Percentiles rank a stretch among this genome's conserved stretches.
Evolutionary conservation across 2,797 vertebrate species (phyloP).

Genomic region (Arctocebus calabarensis): DNA sequence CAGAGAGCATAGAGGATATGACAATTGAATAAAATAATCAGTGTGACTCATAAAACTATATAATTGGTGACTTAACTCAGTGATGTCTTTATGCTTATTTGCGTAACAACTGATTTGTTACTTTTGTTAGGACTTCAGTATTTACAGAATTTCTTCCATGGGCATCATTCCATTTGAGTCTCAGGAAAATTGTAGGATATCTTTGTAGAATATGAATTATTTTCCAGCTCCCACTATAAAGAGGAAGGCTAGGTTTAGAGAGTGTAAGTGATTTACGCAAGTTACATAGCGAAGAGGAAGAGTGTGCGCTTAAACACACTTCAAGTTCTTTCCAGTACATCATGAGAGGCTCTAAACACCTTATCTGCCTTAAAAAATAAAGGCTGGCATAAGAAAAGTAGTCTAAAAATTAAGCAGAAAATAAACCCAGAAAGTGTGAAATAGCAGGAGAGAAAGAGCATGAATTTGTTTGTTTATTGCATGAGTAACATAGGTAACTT

Average conservation of each 20-base stretch:
- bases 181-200: neutral
- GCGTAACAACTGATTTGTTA: neutral
- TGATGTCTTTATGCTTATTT: neutral
- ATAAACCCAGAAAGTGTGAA: neutral
- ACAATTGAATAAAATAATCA: neutral
- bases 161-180: neutral
- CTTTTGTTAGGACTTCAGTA: neutral
- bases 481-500: neutral
- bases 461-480: neutral
- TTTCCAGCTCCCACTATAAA: slow-evolving; percentile 26
- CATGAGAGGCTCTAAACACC: neutral
- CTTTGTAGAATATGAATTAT: neutral
- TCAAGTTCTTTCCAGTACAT: neutral
- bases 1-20: neutral
- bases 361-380: neutral
- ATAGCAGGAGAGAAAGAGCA: neutral
- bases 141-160: neutral
- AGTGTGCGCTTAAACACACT: neutral
- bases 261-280: slow-evolving; percentile 26
- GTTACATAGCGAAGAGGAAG: neutral
- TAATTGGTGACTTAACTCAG: neutral
- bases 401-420: neutral
- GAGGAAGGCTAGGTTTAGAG: neutral
- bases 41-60: neutral
- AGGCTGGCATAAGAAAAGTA: neutral